These are phyloP conservation scores for Linhomoeus sp. DNA, from an alignment of 2,888 invertebrate species.

Conservation along the genomic window DNA sequence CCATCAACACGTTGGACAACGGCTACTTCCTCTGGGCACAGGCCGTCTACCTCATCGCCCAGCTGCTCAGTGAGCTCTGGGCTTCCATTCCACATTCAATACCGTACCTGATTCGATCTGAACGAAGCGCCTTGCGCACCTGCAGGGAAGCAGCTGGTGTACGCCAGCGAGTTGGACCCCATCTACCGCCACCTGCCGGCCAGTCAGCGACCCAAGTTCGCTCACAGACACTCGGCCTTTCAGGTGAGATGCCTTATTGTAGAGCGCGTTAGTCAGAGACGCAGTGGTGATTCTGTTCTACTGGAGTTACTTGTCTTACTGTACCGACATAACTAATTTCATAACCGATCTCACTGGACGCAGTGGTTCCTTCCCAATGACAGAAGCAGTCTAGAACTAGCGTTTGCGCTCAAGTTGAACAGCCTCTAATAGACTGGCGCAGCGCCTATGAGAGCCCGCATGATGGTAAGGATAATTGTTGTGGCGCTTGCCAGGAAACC, in stretches of 20 bases:
- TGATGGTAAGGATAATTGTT: no score
- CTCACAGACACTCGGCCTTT: conserved; percentile 85
- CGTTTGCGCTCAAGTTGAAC: no score
- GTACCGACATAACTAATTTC: no score
- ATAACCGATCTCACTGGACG: no score
- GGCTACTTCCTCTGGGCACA: conserved; percentile 73
- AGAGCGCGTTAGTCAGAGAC: background rate
- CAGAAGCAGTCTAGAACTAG: no score
- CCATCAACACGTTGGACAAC: conserved; percentile 37
- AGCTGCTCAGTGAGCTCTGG: conserved; percentile 43
- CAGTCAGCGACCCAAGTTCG: conserved; percentile 72
- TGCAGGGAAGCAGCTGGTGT: conserved; percentile 19
- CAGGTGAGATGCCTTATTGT: conserved; percentile 50
- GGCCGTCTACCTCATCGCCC: conserved; percentile 77
- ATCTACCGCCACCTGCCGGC: conserved; percentile 83
- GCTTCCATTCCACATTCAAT: background rate
- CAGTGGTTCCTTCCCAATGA: no score
- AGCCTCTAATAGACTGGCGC: no score
- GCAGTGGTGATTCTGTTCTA: background rate
- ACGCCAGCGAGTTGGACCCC: conserved; percentile 85
- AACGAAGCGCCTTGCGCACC: no score
- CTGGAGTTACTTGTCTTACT: background rate
- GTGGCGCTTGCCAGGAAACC: no score
- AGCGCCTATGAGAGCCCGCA: no score
- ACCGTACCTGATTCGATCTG: no score